Conservation (phyloP, 2,797 vertebrate species). For the Pteropus rufus region DNA sequence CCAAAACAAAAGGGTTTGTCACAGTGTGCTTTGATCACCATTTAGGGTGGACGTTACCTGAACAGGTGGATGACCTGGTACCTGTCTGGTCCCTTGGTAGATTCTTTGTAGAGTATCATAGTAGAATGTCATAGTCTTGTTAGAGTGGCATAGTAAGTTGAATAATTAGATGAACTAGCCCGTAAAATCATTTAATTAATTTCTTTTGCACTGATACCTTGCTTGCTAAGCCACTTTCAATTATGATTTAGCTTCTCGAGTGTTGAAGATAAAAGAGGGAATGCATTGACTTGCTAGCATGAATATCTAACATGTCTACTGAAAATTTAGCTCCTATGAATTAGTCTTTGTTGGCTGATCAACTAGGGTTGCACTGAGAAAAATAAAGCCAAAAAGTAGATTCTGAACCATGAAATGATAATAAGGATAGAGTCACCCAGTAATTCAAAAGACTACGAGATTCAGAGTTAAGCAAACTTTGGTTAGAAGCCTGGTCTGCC, state of each 20-base stretch:
- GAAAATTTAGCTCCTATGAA: background rate
- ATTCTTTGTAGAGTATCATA: background rate
- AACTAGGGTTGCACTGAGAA: background rate
- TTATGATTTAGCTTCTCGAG: background rate
- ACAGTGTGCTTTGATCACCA: background rate
- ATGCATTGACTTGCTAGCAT: background rate
- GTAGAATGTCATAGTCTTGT: background rate
- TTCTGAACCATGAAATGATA: background rate
- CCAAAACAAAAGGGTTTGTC: background rate
- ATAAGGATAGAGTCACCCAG: background rate
- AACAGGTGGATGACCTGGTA: background rate
- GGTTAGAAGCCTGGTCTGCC: background rate
- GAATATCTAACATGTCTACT: background rate
- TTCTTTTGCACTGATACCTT: slow-evolving; percentile 11
- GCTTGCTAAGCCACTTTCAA: background rate
- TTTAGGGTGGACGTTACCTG: background rate
- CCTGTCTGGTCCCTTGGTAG: background rate
- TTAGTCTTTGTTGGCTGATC: background rate
- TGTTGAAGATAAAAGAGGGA: background rate
- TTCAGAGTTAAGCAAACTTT: background rate
- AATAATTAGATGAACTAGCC: background rate
- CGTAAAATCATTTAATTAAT: background rate
- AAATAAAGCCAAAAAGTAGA: background rate
- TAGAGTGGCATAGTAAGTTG: background rate
- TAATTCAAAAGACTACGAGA: background rate